A percentile compares a stretch with the other conserved stretches of the same genome.
Conservation (phyloP, 2,888 invertebrate species). For the Lithosia quadra region DNA sequence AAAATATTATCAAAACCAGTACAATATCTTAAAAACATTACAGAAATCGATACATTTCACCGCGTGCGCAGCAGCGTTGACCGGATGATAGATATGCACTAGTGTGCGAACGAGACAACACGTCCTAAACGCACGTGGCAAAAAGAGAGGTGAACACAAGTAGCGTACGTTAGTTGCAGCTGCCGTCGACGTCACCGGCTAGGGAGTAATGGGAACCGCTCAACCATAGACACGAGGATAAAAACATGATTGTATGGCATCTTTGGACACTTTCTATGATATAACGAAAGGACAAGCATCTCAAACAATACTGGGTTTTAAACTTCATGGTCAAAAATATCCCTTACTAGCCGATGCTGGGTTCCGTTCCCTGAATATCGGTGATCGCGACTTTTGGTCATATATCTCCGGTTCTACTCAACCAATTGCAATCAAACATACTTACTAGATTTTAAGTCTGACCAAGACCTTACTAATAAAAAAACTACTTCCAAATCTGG, state of each 20-base stretch:
- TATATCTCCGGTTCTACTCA: too few relatives aligned
- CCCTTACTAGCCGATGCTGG: too few relatives aligned
- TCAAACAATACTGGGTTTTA: slow-evolving; percentile 21
- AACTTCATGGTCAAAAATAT: background rate
- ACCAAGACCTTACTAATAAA: too few relatives aligned
- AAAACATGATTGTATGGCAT: slow-evolving; percentile 65
- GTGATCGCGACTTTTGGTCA: too few relatives aligned
- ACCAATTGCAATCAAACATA: too few relatives aligned
- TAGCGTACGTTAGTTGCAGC: slow-evolving; percentile 83
- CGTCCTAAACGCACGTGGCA: slow-evolving; percentile 44
- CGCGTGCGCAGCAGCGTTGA: slow-evolving; percentile 69
- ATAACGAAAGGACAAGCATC: slow-evolving; percentile 38
- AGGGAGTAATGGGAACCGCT: slow-evolving; percentile 77
- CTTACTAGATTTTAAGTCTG: too few relatives aligned
- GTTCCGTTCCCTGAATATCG: too few relatives aligned
- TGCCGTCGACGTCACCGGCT: slow-evolving; percentile 82
- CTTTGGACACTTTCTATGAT: slow-evolving; percentile 52
- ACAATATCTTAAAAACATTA: slow-evolving; percentile 44
- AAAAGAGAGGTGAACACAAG: slow-evolving; percentile 66
- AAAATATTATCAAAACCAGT: slow-evolving; percentile 31
- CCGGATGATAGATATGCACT: slow-evolving; percentile 77
- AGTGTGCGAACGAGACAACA: slow-evolving; percentile 62
- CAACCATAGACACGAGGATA: slow-evolving; percentile 71
- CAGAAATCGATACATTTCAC: slow-evolving; percentile 74
- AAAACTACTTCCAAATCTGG: too few relatives aligned